phyloP scores from a whole-genome alignment of 1,140 invertebrate genomes.

The Forficula auricularia region DNA sequence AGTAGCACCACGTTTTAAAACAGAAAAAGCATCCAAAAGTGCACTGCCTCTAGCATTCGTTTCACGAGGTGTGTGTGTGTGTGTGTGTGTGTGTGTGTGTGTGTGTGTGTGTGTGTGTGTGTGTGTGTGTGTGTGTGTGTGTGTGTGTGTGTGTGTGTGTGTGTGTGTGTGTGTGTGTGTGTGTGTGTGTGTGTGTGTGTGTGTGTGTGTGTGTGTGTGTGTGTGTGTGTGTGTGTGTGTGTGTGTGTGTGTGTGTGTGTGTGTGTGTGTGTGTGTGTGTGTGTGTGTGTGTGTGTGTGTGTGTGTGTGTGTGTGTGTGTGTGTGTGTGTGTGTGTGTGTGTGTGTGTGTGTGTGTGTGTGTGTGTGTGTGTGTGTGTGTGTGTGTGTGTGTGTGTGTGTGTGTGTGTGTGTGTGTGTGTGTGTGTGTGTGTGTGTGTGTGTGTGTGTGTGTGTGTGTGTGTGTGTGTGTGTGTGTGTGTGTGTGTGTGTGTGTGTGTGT shows the following conservation, averaged over 20 bases:
- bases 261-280: conserved; percentile 8
- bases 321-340: conserved; percentile 12
- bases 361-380: conserved; percentile 9
- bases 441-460: conserved; percentile 8
- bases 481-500: conserved; percentile 8
- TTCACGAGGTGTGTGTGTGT: conserved; percentile 11
- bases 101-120: conserved; percentile 12
- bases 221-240: conserved; percentile 8
- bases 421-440: conserved; percentile 8
- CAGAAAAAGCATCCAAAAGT: no score
- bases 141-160: conserved; percentile 9
- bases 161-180: conserved; percentile 9
- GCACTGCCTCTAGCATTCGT: no score
- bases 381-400: conserved; percentile 8
- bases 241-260: conserved; percentile 8
- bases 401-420: conserved; percentile 8
- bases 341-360: conserved; percentile 11
- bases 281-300: conserved; percentile 8
- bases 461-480: conserved; percentile 8
- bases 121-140: conserved; percentile 10
- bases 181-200: conserved; percentile 10
- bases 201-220: conserved; percentile 9
- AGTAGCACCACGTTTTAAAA: no score
- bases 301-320: conserved; percentile 9
- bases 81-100: conserved; percentile 13